A percentile compares a stretch with the other conserved stretches of the same genome.
Conservation (phyloP, 2,113 vertebrate species). For the Petromus typicus region DNA sequence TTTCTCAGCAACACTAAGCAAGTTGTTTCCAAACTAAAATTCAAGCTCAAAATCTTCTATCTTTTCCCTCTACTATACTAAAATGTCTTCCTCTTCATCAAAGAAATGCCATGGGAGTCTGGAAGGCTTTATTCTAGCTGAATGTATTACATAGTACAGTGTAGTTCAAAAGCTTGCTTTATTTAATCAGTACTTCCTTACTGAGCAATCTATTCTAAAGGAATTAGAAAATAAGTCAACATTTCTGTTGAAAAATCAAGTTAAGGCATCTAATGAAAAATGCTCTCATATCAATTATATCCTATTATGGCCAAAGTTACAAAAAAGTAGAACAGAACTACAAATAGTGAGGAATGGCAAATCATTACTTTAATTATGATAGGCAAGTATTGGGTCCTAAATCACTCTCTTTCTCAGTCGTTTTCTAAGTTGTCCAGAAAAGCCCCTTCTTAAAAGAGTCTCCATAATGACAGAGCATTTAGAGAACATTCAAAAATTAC, state of each 20-base stretch:
- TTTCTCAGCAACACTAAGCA: neutral
- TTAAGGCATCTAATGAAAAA: neutral
- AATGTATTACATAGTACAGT: neutral
- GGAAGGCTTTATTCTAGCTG: neutral
- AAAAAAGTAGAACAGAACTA: neutral
- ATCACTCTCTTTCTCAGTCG: neutral
- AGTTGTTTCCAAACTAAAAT: neutral
- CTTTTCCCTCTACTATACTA: neutral
- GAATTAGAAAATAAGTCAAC: neutral
- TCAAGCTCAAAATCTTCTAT: neutral
- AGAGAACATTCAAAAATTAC: neutral
- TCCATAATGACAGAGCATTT: neutral
- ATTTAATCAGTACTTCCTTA: constrained; percentile 20
- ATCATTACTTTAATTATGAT: too few relatives aligned
- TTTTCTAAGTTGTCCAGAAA: neutral
- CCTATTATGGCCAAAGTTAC: neutral
- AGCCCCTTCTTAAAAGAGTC: neutral
- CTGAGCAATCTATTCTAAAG: neutral
- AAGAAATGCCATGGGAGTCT: neutral
- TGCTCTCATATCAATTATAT: neutral
- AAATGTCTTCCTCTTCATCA: neutral
- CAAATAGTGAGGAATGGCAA: neutral
- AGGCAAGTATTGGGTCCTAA: too few relatives aligned
- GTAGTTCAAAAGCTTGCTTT: neutral
- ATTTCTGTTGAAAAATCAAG: neutral